phyloP scores from a whole-genome alignment of 2,797 vertebrate species.

The Bovichtus diacanthus region DNA sequence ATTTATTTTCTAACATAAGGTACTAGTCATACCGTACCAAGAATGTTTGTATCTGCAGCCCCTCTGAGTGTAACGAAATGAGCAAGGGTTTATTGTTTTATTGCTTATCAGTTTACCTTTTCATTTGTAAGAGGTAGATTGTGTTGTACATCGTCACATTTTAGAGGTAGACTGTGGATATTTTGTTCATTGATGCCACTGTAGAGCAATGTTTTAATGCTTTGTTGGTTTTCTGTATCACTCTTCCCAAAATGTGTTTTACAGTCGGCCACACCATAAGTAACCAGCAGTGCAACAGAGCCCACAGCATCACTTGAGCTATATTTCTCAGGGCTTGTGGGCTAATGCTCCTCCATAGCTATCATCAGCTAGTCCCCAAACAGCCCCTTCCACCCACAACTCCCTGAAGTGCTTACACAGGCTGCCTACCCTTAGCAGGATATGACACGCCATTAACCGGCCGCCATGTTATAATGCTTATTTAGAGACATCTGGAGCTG shows the following conservation, averaged over 20 bases:
- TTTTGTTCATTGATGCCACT: background rate
- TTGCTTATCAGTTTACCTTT: background rate
- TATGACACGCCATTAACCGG: constrained; percentile 66
- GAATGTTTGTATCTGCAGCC: background rate
- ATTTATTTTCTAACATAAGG: background rate
- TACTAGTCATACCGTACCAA: background rate
- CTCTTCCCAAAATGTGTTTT: constrained; percentile 3
- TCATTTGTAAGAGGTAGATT: background rate
- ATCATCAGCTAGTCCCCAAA: constrained; percentile 59
- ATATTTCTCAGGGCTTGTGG: constrained; percentile 46
- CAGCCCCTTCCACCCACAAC: constrained; percentile 37
- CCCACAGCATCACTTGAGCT: constrained; percentile 44
- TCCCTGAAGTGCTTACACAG: constrained; percentile 68
- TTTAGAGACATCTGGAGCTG: constrained; percentile 69
- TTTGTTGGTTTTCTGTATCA: background rate
- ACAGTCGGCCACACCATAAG: constrained; percentile 9
- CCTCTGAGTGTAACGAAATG: background rate
- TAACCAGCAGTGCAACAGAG: constrained; percentile 40
- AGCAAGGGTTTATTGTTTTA: background rate
- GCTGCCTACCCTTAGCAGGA: constrained; percentile 60
- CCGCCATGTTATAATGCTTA: constrained; percentile 56
- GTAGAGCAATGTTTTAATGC: background rate
- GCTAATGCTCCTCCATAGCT: constrained; percentile 55
- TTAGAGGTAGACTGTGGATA: background rate
- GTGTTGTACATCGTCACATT: background rate